Percentiles rank a stretch among this genome's conserved stretches.
Conservation (phyloP, 2,888 invertebrate genomes). For the Tryphoninae sp. region DNA sequence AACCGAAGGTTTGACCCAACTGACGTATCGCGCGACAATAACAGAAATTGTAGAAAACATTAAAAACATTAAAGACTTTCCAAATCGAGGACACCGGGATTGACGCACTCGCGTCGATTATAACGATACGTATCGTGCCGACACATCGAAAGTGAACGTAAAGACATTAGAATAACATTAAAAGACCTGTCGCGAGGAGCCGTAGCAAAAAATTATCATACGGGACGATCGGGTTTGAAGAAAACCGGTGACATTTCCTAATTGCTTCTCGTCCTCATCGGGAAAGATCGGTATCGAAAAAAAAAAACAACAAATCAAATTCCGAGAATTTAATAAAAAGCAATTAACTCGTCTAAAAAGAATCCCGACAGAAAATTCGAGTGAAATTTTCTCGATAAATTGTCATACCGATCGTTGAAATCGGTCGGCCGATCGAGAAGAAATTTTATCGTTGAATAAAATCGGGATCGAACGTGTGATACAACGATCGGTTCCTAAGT, state of each 20-base stretch:
- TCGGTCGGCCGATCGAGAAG: neutral
- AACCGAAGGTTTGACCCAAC: constrained; percentile 37
- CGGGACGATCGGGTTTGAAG: constrained; percentile 54
- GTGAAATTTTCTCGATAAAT: neutral
- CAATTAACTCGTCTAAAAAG: neutral
- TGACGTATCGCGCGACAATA: constrained; percentile 57
- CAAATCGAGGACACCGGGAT: constrained; percentile 58
- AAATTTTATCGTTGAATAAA: constrained; percentile 44
- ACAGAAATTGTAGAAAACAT: constrained; percentile 61
- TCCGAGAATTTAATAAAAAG: neutral
- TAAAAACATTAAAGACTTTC: constrained; percentile 64
- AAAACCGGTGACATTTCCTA: constrained; percentile 57
- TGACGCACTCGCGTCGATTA: constrained; percentile 41
- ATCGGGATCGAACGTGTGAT: constrained; percentile 38
- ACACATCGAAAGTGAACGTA: constrained; percentile 69
- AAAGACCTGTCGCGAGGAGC: constrained; percentile 49
- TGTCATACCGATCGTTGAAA: constrained; percentile 10
- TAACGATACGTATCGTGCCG: constrained; percentile 43
- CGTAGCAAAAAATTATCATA: neutral
- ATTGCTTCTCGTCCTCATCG: constrained; percentile 33
- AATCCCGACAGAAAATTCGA: neutral
- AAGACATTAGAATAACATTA: constrained; percentile 68
- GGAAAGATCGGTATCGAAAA: constrained; percentile 41
- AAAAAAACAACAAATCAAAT: constrained; percentile 9
- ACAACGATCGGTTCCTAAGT: constrained; percentile 40